Base-by-base conservation (phyloP, 2,113 vertebrate species). In the Kobus ellipsiprymnus region DNA sequence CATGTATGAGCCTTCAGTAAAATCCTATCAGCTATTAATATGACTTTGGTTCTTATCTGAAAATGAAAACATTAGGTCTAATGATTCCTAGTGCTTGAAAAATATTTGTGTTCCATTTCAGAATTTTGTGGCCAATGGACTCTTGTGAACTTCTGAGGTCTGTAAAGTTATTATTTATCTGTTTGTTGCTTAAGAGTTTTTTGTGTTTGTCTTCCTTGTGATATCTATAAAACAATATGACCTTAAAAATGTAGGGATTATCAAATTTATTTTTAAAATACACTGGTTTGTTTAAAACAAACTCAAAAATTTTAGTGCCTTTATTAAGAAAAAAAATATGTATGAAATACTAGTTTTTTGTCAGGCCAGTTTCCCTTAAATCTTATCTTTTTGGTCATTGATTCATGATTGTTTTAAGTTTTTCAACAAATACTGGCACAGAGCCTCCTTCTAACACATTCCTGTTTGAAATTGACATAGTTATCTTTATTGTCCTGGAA, bases 241-340 rank as follows among this genome's bases (percentile, higher is more conserved):
- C 11, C 50, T 83, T 80, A 84, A 71, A 94, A 13, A 85, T 89
- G 13, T 82, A 57, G 71, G 29, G 50, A 62, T 92, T 85, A 87
- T 91, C 16, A 94, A 97, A 94, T 98, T 95, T 30, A 64, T 96
- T 98, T 98, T 97, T 71, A 59, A 78, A 97, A 71, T 27, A 54
- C 87, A 98, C 97, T 97, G 80, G 95, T 96, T 87, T 93, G 9
- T 85, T 94, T 91, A 78, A 88, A 84, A 94, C 93, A 95, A 98
- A 98, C 95, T 94, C 80, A 97, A 88, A 96, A 97, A 87, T 92
- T 60, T 85, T 82, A 91, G 48, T 50, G 21, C 60, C 29, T 33
- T 96, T 94, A n/a, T 80, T 52, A 84, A 94, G 95, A 94, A 94
- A 64, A 64, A 83, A 48, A 27, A 3, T 59, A 87, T 19, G 9